A percentile compares a stretch with the other conserved stretches of the same genome.
phyloP scores from a whole-genome alignment of 92 coral and sea anemone genomes.

The Phenganax subtilis region DNA sequence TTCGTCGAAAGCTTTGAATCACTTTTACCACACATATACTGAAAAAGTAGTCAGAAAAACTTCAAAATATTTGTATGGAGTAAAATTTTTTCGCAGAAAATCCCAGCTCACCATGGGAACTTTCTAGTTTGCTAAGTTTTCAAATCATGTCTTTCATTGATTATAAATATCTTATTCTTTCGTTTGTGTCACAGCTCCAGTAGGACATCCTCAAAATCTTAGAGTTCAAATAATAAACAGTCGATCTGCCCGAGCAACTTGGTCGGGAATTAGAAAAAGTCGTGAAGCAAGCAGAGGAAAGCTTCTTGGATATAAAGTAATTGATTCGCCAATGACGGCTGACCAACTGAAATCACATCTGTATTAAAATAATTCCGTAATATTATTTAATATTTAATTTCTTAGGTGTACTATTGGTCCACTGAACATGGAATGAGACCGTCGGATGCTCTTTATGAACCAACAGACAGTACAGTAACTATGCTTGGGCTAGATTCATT shows the following conservation, averaged over 20 bases:
- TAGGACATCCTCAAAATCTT: conserved; percentile 64
- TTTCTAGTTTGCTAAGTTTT: not conserved
- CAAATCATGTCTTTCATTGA: not conserved
- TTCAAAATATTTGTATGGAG: not conserved
- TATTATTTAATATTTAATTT: not conserved
- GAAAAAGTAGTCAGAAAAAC: not conserved
- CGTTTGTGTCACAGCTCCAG: conserved; percentile 55
- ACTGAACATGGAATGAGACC: conserved; percentile 59
- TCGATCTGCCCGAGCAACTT: conserved; percentile 76
- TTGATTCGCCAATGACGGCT: not conserved
- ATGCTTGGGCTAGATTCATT: conserved; percentile 64
- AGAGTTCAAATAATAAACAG: conserved; percentile 67
- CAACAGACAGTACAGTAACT: conserved; percentile 57
- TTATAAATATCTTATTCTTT: not conserved
- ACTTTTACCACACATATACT: not conserved
- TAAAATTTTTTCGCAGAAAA: no score
- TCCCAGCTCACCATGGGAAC: no score
- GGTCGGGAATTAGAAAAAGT: conserved; percentile 65
- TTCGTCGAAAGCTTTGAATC: not conserved
- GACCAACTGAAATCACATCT: not conserved
- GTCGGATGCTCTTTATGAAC: conserved; percentile 47
- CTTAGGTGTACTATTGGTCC: conserved; percentile 81
- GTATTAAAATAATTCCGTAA: not conserved
- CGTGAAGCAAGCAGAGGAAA: conserved; percentile 70
- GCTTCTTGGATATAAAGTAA: conserved; percentile 91